A percentile compares a stretch with the other conserved stretches of the same genome.
These are phyloP conservation scores for Chrysocyon brachyurus DNA, from an alignment of 2,797 vertebrate species.

Conservation along the genomic window DNA sequence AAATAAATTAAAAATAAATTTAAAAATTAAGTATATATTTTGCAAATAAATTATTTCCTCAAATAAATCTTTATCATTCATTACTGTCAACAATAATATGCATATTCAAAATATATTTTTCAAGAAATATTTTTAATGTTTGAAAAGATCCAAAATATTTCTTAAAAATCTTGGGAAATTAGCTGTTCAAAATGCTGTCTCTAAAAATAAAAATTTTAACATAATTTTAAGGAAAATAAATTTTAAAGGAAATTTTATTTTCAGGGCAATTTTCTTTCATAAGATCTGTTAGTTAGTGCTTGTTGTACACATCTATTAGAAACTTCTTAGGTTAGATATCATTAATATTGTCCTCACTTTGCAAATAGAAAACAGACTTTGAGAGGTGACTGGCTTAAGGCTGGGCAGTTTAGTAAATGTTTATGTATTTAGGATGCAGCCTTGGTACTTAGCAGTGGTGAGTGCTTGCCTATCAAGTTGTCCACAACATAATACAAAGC, in stretches of 20 bases:
- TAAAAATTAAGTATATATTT: not conserved
- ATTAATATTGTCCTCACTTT: not conserved
- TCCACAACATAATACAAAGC: not conserved
- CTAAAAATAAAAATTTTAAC: not conserved
- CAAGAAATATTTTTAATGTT: not conserved
- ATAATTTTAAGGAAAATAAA: not conserved
- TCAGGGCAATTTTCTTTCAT: not conserved
- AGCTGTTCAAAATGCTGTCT: not conserved
- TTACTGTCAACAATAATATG: not conserved
- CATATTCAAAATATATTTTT: not conserved
- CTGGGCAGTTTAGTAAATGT: not conserved
- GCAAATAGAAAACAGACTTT: not conserved
- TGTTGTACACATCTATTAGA: not conserved
- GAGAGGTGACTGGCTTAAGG: not conserved
- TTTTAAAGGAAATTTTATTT: slow-evolving; percentile 7
- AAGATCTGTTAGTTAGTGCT: not conserved
- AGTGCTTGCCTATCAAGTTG: not conserved
- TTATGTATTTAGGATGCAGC: not conserved
- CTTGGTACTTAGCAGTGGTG: not conserved
- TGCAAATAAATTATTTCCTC: not conserved
- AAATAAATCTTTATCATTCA: not conserved
- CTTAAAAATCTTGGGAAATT: not conserved
- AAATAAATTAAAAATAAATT: not conserved
- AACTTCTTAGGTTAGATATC: not conserved
- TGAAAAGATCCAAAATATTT: not conserved